A percentile compares a stretch with the other conserved stretches of the same genome.
Conservation (phyloP, 2,888 invertebrate species). For the Nephrotoma guestfalica region DNA sequence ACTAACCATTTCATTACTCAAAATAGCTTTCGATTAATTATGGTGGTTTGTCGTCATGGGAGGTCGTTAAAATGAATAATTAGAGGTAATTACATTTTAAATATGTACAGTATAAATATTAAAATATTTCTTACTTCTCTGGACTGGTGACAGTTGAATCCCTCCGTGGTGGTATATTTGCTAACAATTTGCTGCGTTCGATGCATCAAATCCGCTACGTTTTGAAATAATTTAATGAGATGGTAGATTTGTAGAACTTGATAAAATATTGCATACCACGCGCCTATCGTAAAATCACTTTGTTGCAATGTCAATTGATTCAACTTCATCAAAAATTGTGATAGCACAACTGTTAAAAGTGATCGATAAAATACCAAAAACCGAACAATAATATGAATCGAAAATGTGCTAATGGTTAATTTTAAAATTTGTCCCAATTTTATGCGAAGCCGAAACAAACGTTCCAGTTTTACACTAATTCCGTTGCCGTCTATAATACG, state of each 20-base stretch:
- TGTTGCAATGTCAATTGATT: background rate
- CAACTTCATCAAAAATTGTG: background rate
- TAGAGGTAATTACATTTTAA: too few relatives aligned
- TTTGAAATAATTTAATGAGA: background rate
- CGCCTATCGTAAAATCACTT: background rate
- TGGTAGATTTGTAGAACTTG: background rate
- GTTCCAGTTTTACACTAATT: background rate
- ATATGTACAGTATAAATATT: too few relatives aligned
- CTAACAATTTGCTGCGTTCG: background rate
- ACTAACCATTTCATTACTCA: too few relatives aligned
- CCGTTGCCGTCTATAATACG: background rate
- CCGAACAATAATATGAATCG: background rate
- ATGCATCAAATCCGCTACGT: background rate
- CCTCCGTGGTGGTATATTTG: too few relatives aligned
- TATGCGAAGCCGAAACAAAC: background rate
- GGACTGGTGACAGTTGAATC: too few relatives aligned
- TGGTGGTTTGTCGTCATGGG: too few relatives aligned
- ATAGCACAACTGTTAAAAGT: background rate
- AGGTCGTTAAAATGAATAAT: too few relatives aligned
- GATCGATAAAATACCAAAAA: background rate
- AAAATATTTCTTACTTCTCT: too few relatives aligned
- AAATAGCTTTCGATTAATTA: too few relatives aligned
- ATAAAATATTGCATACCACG: background rate
- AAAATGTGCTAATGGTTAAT: background rate
- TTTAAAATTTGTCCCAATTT: background rate